phyloP scores from a whole-genome alignment of 2,888 invertebrate species.

The Urechis unicinctus region DNA sequence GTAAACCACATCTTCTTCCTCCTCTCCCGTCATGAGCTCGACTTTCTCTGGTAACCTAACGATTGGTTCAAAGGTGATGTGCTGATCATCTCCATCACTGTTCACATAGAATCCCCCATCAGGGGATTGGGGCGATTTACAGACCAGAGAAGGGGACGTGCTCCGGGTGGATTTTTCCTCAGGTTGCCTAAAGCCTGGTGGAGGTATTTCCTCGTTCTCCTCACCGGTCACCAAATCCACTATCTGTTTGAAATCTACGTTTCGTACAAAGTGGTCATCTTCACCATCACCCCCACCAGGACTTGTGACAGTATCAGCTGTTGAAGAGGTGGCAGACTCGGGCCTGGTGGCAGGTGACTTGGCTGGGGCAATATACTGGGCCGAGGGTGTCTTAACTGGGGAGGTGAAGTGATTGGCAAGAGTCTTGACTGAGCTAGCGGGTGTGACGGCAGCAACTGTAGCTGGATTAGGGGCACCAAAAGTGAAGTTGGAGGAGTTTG shows the following conservation, averaged over 20 bases:
- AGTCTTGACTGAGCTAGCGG: too few species aligned
- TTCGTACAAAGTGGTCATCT: constrained; percentile 54
- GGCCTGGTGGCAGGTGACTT: too few species aligned
- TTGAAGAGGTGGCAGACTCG: too few species aligned
- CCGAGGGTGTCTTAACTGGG: too few species aligned
- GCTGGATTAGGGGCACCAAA: too few species aligned
- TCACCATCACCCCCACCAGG: constrained; percentile 9
- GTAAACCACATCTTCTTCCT: constrained; percentile 73
- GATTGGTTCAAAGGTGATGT: constrained; percentile 60
- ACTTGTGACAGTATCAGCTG: too few species aligned
- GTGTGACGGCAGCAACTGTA: too few species aligned
- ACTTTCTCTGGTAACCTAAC: constrained; percentile 50
- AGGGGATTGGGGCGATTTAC: constrained; percentile 27
- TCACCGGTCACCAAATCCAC: constrained; percentile 80
- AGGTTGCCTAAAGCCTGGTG: neutral
- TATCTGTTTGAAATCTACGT: constrained; percentile 68
- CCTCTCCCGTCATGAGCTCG: constrained; percentile 77
- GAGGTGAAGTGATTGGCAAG: too few species aligned
- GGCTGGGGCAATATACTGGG: too few species aligned
- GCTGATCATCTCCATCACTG: constrained; percentile 67
- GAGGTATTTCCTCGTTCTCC: constrained; percentile 80
- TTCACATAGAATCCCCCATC: constrained; percentile 35
- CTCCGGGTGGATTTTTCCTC: neutral
- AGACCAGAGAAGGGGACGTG: too few species aligned
- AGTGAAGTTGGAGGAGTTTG: too few species aligned